Conservation (phyloP, 1,140 invertebrate genomes). For the Plutomurus gul region DNA sequence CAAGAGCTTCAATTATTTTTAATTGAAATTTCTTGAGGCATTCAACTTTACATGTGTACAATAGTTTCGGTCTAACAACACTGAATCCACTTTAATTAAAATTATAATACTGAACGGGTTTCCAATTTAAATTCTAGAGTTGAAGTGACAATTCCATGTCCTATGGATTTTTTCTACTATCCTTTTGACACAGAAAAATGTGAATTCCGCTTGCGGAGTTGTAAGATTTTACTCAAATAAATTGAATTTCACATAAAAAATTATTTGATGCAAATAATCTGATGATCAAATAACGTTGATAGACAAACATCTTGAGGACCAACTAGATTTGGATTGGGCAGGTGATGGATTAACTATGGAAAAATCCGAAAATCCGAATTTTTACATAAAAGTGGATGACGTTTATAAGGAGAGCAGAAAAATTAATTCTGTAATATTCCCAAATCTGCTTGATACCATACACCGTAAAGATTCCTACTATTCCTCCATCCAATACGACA, state of each 20-base stretch:
- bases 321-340: constrained; percentile 39
- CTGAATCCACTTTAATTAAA: too few species aligned
- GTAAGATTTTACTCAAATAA: constrained; percentile 22
- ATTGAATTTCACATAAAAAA: not conserved
- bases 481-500: not conserved
- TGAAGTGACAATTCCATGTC: too few species aligned
- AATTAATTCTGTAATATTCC: too few species aligned
- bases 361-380: constrained; percentile 39
- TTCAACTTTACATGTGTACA: too few species aligned
- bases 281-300: not conserved
- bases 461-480: constrained; percentile 3
- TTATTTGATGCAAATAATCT: not conserved
- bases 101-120: too few species aligned
- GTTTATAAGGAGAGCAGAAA: too few species aligned
- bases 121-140: too few species aligned
- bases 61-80: too few species aligned
- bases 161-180: constrained; percentile 51
- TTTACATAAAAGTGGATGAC: constrained; percentile 33
- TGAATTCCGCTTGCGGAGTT: constrained; percentile 26
- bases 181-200: constrained; percentile 49
- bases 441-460: too few species aligned
- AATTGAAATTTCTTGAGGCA: too few species aligned
- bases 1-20: too few species aligned
- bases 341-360: constrained; percentile 35
- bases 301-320: constrained; percentile 23